phyloP scores from a whole-genome alignment of 2,888 invertebrate species.

The Epiblema foenella region DNA sequence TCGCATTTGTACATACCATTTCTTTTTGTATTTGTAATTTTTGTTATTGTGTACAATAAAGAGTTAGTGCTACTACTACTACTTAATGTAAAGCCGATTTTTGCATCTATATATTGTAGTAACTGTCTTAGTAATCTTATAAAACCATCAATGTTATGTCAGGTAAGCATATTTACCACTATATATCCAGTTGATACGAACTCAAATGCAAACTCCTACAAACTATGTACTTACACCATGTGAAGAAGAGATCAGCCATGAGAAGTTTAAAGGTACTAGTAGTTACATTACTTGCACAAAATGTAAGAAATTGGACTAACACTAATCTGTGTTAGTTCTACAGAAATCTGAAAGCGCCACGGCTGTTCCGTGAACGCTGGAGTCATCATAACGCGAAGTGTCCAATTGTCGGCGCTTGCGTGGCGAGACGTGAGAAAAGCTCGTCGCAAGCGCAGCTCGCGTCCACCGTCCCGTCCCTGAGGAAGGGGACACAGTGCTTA shows the following conservation, averaged over 20 bases:
- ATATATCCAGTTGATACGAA: too few species aligned
- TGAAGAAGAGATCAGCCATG: not conserved
- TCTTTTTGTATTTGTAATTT: too few species aligned
- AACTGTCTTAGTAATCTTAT: not conserved
- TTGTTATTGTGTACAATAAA: too few species aligned
- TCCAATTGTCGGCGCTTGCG: slow-evolving; percentile 10
- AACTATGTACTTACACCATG: not conserved
- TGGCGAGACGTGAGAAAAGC: slow-evolving; percentile 44
- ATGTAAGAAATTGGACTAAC: not conserved
- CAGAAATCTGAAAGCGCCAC: slow-evolving; percentile 4
- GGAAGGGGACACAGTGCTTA: not conserved
- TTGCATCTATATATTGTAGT: too few species aligned
- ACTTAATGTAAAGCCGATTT: too few species aligned
- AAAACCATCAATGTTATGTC: not conserved
- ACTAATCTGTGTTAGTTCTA: not conserved
- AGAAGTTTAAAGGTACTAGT: not conserved
- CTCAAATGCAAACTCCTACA: not conserved
- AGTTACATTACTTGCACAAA: not conserved
- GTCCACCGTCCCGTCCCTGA: not conserved
- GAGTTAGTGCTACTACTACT: too few species aligned
- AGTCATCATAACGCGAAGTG: slow-evolving; percentile 27
- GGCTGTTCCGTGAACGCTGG: slow-evolving; percentile 9
- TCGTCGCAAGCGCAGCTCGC: slow-evolving; percentile 28
- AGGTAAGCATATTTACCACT: not conserved
- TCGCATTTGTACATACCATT: too few species aligned